These are phyloP conservation scores for Enchytraeus crypticus DNA, from an alignment of 2,888 invertebrate species.

Conservation along the genomic window DNA sequence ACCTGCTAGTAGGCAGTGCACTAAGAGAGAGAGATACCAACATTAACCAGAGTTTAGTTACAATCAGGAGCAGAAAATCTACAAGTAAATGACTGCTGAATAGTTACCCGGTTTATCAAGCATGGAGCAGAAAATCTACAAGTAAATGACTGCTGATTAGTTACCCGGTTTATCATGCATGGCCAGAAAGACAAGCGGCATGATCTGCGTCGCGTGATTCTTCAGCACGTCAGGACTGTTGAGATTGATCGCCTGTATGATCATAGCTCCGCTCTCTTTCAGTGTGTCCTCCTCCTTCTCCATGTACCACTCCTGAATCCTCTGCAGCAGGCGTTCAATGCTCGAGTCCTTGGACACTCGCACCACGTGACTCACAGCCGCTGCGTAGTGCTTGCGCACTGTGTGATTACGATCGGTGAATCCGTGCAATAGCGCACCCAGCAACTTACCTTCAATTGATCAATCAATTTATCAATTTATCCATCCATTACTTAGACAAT, in stretches of 20 bases:
- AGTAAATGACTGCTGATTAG: no score
- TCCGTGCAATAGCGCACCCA: conserved; percentile 63
- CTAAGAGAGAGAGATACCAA: no score
- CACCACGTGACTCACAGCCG: conserved; percentile 69
- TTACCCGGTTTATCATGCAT: conserved; percentile 62
- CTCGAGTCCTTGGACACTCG: conserved; percentile 64
- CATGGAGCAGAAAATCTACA: no score
- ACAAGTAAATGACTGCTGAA: no score
- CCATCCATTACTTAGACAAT: no score
- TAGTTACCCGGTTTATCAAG: no score
- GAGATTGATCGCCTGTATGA: conserved; percentile 70
- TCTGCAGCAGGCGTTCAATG: conserved; percentile 59
- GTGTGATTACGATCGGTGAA: conserved; percentile 74
- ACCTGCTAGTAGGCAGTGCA: no score
- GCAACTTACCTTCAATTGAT: conserved; percentile 53
- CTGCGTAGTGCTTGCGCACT: conserved; percentile 73
- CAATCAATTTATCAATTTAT: background rate
- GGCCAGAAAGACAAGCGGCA: conserved; percentile 78
- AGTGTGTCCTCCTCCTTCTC: conserved; percentile 67
- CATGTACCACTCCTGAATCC: conserved; percentile 60
- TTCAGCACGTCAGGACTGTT: conserved; percentile 70
- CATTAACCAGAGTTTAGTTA: no score
- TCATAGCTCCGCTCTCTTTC: conserved; percentile 53
- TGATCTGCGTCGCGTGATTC: conserved; percentile 64
- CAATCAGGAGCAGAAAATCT: no score